phyloP scores from a whole-genome alignment of 1,140 invertebrate species.

The Sminthurides bifidus region DNA sequence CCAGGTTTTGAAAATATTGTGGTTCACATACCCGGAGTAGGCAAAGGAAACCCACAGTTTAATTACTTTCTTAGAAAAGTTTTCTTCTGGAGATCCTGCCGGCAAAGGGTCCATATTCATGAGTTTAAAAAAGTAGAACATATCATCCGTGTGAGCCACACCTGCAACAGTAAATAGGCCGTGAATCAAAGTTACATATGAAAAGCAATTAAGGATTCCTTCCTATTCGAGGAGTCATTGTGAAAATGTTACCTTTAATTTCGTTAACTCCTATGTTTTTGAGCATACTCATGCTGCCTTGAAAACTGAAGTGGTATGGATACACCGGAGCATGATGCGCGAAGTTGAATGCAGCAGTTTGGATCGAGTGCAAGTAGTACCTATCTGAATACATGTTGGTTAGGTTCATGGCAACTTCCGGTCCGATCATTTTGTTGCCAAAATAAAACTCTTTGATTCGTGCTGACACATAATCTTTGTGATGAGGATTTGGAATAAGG shows the following conservation, averaged over 20 bases:
- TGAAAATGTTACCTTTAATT: slow-evolving; percentile 7
- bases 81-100: background rate
- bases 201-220: background rate
- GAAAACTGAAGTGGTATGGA: slow-evolving; percentile 14
- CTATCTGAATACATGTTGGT: slow-evolving; percentile 24
- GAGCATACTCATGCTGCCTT: slow-evolving; percentile 9
- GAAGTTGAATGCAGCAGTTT: slow-evolving; percentile 7
- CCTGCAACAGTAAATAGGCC: slow-evolving; percentile 7
- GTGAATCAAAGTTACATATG: background rate
- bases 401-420: slow-evolving; percentile 8
- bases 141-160: slow-evolving; percentile 15
- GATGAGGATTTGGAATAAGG: background rate
- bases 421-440: slow-evolving; percentile 8
- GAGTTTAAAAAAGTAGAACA: slow-evolving; percentile 21
- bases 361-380: slow-evolving; percentile 15
- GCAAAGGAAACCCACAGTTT: slow-evolving; percentile 20
- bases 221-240: background rate
- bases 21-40: slow-evolving; percentile 5
- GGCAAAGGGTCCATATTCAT: background rate
- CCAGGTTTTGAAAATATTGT: background rate
- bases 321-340: slow-evolving; percentile 14
- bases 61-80: slow-evolving; percentile 15
- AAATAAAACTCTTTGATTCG: slow-evolving; percentile 22
- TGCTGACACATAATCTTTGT: slow-evolving; percentile 11
- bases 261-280: slow-evolving; percentile 9